Evolutionary conservation across 2,797 vertebrate genomes (phyloP).

Genomic region (Rachycentron canadum): DNA sequence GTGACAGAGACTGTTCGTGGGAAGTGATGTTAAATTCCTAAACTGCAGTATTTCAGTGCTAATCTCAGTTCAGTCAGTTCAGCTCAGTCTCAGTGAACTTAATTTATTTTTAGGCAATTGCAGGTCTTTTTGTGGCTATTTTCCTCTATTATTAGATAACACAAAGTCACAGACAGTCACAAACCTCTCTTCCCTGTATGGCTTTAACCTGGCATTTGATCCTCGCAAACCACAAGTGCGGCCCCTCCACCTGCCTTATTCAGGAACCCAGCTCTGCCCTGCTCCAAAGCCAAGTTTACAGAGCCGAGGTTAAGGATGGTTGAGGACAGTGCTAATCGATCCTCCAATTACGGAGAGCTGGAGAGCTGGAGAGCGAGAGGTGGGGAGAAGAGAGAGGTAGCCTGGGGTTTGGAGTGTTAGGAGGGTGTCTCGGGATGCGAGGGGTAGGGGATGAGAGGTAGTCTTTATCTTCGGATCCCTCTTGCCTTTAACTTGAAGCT

Average conservation of each 20-base stretch:
- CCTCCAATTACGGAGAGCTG: constrained; percentile 78
- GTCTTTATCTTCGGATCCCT: constrained; percentile 79
- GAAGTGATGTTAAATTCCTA: not conserved
- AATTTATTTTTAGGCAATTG: not conserved
- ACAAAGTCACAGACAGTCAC: constrained; percentile 16
- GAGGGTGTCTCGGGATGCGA: constrained; percentile 69
- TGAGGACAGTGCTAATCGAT: constrained; percentile 85
- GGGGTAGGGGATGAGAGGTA: constrained; percentile 69
- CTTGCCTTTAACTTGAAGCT: constrained; percentile 82
- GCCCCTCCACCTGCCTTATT: constrained; percentile 46
- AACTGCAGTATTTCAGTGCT: not conserved
- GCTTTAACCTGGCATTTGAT: constrained; percentile 56
- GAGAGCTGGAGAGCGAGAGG: constrained; percentile 67
- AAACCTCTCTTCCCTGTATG: not conserved
- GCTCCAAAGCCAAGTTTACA: constrained; percentile 65
- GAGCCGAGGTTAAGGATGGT: constrained; percentile 79
- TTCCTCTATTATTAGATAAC: constrained; percentile 1
- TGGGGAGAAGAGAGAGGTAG: constrained; percentile 67
- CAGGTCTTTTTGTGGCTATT: constrained; percentile 1
- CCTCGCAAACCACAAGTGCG: constrained; percentile 45
- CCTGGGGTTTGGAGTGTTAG: constrained; percentile 70
- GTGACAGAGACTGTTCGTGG: not conserved
- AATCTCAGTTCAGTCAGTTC: not conserved
- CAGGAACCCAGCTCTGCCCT: constrained; percentile 43
- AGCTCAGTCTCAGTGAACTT: no score